Evolutionary conservation across 2,113 vertebrate species (phyloP).

Genomic region (Mustela nigripes): DNA sequence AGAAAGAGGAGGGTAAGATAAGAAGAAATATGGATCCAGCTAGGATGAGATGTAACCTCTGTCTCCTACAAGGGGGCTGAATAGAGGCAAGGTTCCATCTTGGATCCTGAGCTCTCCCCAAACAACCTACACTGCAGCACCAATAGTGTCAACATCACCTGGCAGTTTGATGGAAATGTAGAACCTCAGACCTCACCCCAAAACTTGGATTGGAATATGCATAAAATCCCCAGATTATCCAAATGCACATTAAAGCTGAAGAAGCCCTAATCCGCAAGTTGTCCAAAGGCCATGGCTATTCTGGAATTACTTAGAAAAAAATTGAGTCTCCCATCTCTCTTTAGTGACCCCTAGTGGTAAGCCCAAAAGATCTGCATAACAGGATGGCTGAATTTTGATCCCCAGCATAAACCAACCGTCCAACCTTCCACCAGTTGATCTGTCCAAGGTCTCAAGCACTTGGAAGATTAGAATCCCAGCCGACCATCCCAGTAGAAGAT

Average conservation of each 20-base stretch:
- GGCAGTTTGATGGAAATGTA: not conserved
- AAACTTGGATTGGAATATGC: not conserved
- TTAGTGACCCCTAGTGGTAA: constrained; percentile 80
- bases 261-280: not conserved
- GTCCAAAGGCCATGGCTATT: not conserved
- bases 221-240: not conserved
- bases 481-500: not conserved
- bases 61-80: not conserved
- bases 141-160: not conserved
- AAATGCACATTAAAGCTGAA: not conserved
- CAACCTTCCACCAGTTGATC: not conserved
- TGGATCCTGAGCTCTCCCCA: not conserved
- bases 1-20: not conserved
- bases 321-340: constrained; percentile 55
- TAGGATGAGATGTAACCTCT: not conserved
- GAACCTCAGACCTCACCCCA: not conserved
- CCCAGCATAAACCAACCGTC: not conserved
- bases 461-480: not conserved
- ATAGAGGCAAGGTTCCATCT: not conserved
- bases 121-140: not conserved
- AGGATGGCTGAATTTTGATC: not conserved
- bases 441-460: not conserved
- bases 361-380: not conserved
- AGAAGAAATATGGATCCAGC: not conserved
- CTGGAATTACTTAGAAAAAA: not conserved